A percentile compares a stretch with the other conserved stretches of the same genome.
phyloP scores from a whole-genome alignment of 2,797 vertebrate genomes.

The Mormyrops boulengeri region DNA sequence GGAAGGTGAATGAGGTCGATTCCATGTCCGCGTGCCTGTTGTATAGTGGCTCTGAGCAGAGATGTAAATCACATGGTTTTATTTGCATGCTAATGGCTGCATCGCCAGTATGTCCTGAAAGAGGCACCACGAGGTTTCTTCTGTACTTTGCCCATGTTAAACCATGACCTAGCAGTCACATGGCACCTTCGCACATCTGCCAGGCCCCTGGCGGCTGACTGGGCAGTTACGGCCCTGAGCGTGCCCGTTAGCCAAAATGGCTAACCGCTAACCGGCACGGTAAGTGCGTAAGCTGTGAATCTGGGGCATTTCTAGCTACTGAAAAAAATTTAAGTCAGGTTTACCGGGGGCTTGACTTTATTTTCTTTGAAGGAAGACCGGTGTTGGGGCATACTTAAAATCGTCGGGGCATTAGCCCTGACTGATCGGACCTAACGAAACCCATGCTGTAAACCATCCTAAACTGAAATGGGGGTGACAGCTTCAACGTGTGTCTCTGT shows the following conservation, averaged over 20 bases:
- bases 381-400: not conserved
- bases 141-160: not conserved
- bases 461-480: not conserved
- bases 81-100: not conserved
- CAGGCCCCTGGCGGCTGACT: not conserved
- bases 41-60: not conserved
- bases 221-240: not conserved
- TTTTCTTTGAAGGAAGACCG: not conserved
- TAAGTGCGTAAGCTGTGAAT: not conserved
- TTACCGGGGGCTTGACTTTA: not conserved
- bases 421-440: not conserved
- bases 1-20: not conserved
- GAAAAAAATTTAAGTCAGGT: not conserved
- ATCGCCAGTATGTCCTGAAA: not conserved
- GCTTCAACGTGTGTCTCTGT: not conserved
- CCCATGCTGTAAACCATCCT: not conserved
- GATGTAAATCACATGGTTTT: not conserved
- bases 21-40: not conserved
- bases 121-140: not conserved
- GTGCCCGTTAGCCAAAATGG: not conserved
- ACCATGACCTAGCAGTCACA: not conserved
- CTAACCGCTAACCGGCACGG: not conserved
- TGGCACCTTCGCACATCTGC: not conserved
- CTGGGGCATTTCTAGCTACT: not conserved
- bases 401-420: not conserved